phyloP scores from a whole-genome alignment of 2,888 invertebrate species.

The Cryptocephalus primarius region DNA sequence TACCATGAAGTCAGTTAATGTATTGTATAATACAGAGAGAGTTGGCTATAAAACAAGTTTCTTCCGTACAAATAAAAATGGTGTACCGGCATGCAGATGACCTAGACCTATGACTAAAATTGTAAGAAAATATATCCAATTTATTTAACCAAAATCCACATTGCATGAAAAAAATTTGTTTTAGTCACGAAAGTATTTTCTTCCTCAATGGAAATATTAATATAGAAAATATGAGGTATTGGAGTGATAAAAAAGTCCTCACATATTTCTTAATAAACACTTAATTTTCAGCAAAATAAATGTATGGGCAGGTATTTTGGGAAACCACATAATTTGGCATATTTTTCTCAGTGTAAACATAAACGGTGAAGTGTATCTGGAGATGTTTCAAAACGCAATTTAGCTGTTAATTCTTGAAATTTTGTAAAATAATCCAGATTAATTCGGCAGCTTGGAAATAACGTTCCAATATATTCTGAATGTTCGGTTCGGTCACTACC shows the following conservation, averaged over 20 bases:
- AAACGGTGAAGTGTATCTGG: slow-evolving; percentile 4
- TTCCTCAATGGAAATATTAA: slow-evolving; percentile 2
- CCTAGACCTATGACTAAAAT: slow-evolving; percentile 3
- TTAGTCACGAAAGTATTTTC: slow-evolving; percentile 4
- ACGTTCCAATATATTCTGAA: no score
- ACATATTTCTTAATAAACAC: slow-evolving; percentile 1
- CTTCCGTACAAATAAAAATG: slow-evolving; percentile 4
- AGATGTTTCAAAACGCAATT: slow-evolving; percentile 1
- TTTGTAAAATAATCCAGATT: no score
- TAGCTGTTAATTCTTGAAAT: neutral
- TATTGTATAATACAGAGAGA: neutral
- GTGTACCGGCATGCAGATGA: neutral
- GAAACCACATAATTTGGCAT: slow-evolving; percentile 1
- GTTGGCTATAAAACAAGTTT: slow-evolving; percentile 2
- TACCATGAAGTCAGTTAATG: slow-evolving; percentile 1
- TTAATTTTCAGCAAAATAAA: slow-evolving; percentile 3
- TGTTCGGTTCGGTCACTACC: no score
- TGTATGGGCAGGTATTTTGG: slow-evolving; percentile 6
- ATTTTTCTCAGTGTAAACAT: slow-evolving; percentile 3
- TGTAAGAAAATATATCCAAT: slow-evolving; percentile 2
- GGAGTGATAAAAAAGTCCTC: slow-evolving; percentile 3
- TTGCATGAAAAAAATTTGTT: neutral
- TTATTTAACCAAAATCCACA: neutral
- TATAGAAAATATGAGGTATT: slow-evolving; percentile 1
- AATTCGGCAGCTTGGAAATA: no score